These are phyloP conservation scores for Reticulitermes speratus DNA, from an alignment of 1,140 invertebrate species.

Conservation along the genomic window DNA sequence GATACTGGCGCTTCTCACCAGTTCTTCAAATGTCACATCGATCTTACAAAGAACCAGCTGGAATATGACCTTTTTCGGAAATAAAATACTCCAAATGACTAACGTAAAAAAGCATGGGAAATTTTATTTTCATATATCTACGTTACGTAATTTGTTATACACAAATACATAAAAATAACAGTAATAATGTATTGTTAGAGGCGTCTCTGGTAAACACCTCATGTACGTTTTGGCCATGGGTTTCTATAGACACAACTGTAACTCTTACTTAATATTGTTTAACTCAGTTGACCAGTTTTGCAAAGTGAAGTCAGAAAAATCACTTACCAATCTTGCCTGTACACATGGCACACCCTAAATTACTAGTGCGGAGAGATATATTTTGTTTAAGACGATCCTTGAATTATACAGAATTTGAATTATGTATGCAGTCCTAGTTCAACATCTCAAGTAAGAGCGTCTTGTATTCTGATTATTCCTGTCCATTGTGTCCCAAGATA, in stretches of 20 bases:
- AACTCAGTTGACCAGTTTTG: neutral
- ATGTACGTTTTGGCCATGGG: neutral
- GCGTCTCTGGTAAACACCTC: neutral
- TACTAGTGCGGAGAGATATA: neutral
- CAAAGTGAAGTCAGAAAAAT: neutral
- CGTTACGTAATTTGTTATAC: neutral
- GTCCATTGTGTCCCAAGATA: too few species aligned
- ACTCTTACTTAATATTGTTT: neutral
- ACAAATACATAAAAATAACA: neutral
- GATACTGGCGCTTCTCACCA: neutral
- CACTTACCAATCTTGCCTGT: neutral
- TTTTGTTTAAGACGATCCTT: too few species aligned
- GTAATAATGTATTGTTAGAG: neutral
- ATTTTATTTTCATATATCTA: neutral
- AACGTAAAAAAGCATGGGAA: neutral
- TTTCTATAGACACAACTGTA: neutral
- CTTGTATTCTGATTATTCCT: too few species aligned
- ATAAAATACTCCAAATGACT: neutral
- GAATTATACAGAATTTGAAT: too few species aligned
- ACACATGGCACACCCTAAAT: neutral
- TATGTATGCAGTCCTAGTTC: too few species aligned
- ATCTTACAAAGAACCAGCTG: neutral
- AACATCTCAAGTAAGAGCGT: too few species aligned
- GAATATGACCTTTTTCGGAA: neutral
- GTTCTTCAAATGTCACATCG: neutral